phyloP scores from a whole-genome alignment of 2,797 vertebrate species.

The Helarctos malayanus region DNA sequence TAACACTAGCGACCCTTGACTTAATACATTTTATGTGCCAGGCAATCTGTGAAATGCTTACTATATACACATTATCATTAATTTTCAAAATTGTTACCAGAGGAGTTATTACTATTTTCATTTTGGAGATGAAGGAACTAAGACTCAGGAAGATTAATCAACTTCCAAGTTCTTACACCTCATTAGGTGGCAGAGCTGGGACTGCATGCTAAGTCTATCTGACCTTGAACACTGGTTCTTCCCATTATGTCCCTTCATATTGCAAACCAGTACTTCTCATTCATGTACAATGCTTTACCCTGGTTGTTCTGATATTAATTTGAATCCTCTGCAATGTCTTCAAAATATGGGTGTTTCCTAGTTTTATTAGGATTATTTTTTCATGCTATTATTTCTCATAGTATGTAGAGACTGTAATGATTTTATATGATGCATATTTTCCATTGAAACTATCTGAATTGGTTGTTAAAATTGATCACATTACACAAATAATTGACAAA shows the following conservation, averaged over 20 bases:
- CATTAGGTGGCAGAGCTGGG: not conserved
- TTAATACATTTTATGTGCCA: not conserved
- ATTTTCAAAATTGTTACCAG: not conserved
- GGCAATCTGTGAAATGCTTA: not conserved
- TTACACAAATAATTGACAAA: conserved; percentile 45
- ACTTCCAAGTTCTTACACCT: conserved; percentile 2
- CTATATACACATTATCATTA: not conserved
- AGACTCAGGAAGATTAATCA: not conserved
- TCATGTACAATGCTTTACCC: not conserved
- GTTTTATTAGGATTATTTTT: conserved; percentile 12
- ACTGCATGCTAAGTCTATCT: not conserved
- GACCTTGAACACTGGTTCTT: not conserved
- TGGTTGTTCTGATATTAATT: not conserved
- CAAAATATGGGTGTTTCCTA: not conserved
- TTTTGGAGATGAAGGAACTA: conserved; percentile 31
- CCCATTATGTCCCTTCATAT: not conserved
- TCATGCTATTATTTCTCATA: conserved; percentile 32
- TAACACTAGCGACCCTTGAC: not conserved
- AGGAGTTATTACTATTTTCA: conserved; percentile 19
- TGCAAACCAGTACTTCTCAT: conserved; percentile 10
- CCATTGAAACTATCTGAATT: conserved; percentile 25
- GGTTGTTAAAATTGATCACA: conserved; percentile 28
- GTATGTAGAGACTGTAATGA: not conserved
- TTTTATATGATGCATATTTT: not conserved
- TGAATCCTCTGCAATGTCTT: conserved; percentile 25